Evolutionary conservation across 2,113 vertebrate species (phyloP).

Genomic region (Grallaria varia): DNA sequence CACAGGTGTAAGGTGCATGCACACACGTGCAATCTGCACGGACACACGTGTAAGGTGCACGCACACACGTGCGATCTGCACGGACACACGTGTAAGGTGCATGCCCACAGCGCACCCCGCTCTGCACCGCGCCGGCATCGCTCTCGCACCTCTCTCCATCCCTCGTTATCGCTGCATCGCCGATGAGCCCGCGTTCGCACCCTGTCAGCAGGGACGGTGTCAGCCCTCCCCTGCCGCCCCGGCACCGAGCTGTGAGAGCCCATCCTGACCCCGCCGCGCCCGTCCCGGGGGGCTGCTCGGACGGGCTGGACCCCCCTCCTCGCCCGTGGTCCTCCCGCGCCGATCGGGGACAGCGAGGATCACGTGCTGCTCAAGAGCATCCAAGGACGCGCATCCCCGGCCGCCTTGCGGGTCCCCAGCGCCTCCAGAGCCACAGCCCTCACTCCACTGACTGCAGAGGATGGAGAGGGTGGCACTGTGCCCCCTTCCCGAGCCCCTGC

Average conservation of each 20-base stretch:
- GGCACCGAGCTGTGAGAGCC: background rate
- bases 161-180: constrained; percentile 39
- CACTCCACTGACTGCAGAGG: background rate
- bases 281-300: background rate
- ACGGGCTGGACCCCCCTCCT: background rate
- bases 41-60: too few species aligned
- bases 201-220: background rate
- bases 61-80: background rate
- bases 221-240: background rate
- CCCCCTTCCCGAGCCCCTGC: background rate
- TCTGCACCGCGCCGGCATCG: background rate
- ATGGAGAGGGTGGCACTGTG: background rate
- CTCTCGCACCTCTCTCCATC: constrained; percentile 36
- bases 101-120: background rate
- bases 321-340: background rate
- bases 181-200: constrained; percentile 3
- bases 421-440: background rate
- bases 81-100: too few species aligned
- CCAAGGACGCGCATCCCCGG: constrained; percentile 14
- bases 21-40: background rate
- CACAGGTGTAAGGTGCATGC: too few species aligned
- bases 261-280: background rate
- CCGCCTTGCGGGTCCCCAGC: background rate
- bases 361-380: constrained; percentile 57
- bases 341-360: background rate